These are phyloP conservation scores for Himalopsyche anomala DNA, from an alignment of 2,888 invertebrate species.

Conservation along the genomic window DNA sequence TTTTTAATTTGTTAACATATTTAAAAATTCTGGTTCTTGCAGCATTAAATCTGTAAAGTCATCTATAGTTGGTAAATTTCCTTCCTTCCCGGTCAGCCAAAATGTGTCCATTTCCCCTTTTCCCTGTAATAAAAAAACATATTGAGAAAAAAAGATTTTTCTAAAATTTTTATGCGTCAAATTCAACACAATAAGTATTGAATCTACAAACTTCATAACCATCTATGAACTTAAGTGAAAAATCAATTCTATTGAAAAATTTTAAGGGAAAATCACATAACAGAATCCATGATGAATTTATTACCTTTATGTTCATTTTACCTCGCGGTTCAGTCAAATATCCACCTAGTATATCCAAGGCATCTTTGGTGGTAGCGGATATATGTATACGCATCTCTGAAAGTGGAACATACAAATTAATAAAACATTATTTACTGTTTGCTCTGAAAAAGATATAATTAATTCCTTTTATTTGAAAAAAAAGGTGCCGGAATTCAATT, in stretches of 20 bases:
- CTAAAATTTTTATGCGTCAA: no score
- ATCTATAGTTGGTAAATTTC: conserved; percentile 63
- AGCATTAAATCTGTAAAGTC: conserved; percentile 48
- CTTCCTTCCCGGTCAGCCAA: conserved; percentile 75
- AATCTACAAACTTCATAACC: no score
- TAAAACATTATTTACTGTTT: conserved; percentile 2
- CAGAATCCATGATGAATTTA: background rate
- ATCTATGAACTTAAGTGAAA: no score
- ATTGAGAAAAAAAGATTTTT: no score
- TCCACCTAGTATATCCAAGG: conserved; percentile 75
- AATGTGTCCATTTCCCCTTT: conserved; percentile 78
- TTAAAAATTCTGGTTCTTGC: conserved; percentile 56
- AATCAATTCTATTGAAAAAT: no score
- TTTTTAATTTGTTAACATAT: conserved; percentile 41
- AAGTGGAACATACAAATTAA: conserved; percentile 66
- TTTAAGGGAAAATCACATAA: no score
- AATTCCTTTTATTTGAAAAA: no score
- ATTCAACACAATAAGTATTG: no score
- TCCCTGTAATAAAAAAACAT: conserved; percentile 70
- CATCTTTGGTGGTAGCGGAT: conserved; percentile 76
- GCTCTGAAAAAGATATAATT: no score
- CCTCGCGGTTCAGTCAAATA: conserved; percentile 74
- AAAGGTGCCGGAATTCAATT: no score
- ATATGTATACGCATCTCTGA: conserved; percentile 80
- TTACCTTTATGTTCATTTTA: conserved; percentile 72